Base-by-base conservation (phyloP, 2,888 invertebrate species). In the Gibbula magus region DNA sequence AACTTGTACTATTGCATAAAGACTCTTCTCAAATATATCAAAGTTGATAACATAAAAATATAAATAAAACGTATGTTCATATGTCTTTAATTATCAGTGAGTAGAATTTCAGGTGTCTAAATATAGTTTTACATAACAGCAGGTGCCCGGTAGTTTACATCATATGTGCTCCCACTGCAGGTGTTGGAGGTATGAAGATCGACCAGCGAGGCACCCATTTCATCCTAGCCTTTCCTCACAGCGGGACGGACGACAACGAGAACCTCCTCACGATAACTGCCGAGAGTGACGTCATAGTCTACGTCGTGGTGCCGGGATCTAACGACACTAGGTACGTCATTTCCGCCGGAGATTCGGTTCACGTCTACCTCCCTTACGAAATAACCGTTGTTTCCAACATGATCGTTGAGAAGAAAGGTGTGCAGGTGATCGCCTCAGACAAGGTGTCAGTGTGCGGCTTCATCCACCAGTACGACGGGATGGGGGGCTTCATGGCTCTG, bases 401-500 rank as follows among this genome's bases (percentile, higher is more conserved):
- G 70, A 20, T 20, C 8, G 70, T 70, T 32, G 70, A 70, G 70
- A 32, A 35, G 35, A 70, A 70, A 25, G 32, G 67, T 20, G 25
- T 78, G 20, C 78, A 18, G n/a, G 18, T 79, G 53, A 13, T 73
- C 75, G 85, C 86, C 10, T 70, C 79, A n/a, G 84, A 86, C 29
- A 85, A 86, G 67, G 78, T 87, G 0, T 81, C 84, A 1, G 84
- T 86, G 7, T 86, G 85, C 54, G 85, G 86, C 32, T 84, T 84
- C 3, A 86, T 86, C 70, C 83, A 83, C 18, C 84, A 86, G 78
- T 75, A 29, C 16, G 82, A 85, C 54, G 86, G 87, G 0, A 83
- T 83, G 56, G 88, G 87, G 73, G 88, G 83, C 0, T 87, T 84
- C 67, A 79, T 86, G 0, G 86, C 83, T 54, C 81, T 87, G 3